Base-by-base conservation (phyloP, 2,113 vertebrate species). In the Strigops habroptila region DNA sequence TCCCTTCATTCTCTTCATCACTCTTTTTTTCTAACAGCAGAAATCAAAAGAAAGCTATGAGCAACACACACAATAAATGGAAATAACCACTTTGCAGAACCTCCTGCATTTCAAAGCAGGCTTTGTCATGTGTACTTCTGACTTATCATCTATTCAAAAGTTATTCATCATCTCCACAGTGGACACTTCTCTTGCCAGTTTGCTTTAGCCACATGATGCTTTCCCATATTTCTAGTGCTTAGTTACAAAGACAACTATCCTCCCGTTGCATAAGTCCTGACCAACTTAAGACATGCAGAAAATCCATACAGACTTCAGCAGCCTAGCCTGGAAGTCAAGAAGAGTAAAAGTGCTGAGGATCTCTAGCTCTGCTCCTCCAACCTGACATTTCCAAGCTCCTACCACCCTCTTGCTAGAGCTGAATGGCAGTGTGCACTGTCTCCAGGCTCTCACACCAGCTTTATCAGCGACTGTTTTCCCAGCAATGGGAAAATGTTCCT, bases 21-120 rank as follows among this genome's bases (percentile, higher is more conserved):
- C 35, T 97, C 70, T 97, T 97, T 86, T 90, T 98, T 55, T 98
- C 98, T 97, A 95, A 85, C 73, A 93, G 39, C 28, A 93, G 51
- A 75, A 85, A 31, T 44, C 67, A 87, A 55, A 83, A 73, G 68
- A 37, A 44, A 91, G 37, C 35, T 39, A 15, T 62, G 4, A 96
- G 57, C 65, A 91, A 73, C 12, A 73, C 18, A 59, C 12, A 43
- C 25, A 23, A 33, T 3, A 91, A 69, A 23, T 60, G 60, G 18
- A 65, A 92, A 70, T 7, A 68, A 64, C 4, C 31, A 18, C 24
- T 65, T 7, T 21, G 37, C 48, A 77, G 65, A 82, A 75, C 22
- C 18, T 67, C 23, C 8, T 31, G 37, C 33, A 79, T 86, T 75
- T 89, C 78, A 93, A 86, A 82, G 62, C 37, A 82, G 62, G 43